Evolutionary conservation across 64 coral and sea anemone genomes (phyloP).

Genomic region (Montipora sp.): DNA sequence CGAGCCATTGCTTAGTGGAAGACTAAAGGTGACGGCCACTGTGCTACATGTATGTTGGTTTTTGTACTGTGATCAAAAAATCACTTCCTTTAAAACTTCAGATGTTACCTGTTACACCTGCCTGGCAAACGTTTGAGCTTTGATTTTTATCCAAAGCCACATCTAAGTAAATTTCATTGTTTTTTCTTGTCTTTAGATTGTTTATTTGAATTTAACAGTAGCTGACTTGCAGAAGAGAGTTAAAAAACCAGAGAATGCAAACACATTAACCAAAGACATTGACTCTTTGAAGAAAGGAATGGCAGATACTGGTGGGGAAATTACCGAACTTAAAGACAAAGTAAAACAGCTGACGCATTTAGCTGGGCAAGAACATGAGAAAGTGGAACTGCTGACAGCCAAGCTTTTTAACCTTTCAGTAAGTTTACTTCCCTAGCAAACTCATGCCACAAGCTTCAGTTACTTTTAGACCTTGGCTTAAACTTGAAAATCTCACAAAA

Average conservation of each 20-base stretch:
- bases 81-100: too few relatives aligned
- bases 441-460: too few relatives aligned
- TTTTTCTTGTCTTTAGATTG: slow-evolving; percentile 41
- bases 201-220: slow-evolving; percentile 56
- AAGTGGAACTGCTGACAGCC: slow-evolving; percentile 24
- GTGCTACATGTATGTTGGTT: too few relatives aligned
- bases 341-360: slow-evolving; percentile 51
- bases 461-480: too few relatives aligned
- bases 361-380: slow-evolving; percentile 33
- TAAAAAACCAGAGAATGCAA: slow-evolving; percentile 50
- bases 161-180: background rate
- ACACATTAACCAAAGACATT: slow-evolving; percentile 46
- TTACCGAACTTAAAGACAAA: slow-evolving; percentile 69
- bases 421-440: background rate
- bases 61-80: too few relatives aligned
- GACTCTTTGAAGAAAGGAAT: slow-evolving; percentile 68
- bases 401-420: slow-evolving; percentile 62
- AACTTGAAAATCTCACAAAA: too few relatives aligned
- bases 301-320: slow-evolving; percentile 67
- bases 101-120: too few relatives aligned
- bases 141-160: too few relatives aligned
- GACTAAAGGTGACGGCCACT: too few relatives aligned
- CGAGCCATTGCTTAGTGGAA: too few relatives aligned
- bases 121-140: too few relatives aligned
- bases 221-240: slow-evolving; percentile 28